Conservation (phyloP, 1,140 invertebrate species). For the Calosoma granatense region DNA sequence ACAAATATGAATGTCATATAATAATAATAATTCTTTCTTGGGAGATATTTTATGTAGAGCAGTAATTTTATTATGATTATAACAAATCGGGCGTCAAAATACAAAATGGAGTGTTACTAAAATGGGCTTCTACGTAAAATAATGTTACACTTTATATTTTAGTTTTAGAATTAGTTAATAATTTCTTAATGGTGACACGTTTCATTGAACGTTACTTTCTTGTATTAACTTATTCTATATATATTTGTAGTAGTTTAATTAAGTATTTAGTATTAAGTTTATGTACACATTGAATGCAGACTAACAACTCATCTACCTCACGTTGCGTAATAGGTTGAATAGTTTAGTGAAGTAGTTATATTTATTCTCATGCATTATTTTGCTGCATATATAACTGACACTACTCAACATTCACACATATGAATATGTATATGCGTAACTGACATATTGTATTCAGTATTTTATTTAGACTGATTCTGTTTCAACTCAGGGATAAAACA, state of each 20-base stretch:
- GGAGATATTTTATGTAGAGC: slow-evolving; percentile 23
- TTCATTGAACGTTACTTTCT: not conserved
- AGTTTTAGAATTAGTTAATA: too few species aligned
- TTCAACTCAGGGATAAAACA: not conserved
- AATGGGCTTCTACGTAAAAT: slow-evolving; percentile 22
- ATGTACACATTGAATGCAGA: not conserved
- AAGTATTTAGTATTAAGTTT: not conserved
- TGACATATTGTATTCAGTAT: not conserved
- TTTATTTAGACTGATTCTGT: slow-evolving; percentile 7
- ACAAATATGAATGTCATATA: too few species aligned
- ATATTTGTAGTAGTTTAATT: not conserved
- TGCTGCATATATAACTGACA: too few species aligned
- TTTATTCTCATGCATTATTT: not conserved
- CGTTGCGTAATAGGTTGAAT: not conserved
- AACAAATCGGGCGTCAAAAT: slow-evolving; percentile 22
- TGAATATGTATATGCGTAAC: not conserved
- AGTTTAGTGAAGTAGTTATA: not conserved
- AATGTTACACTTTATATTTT: not conserved
- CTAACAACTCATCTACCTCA: not conserved
- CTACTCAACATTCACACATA: too few species aligned
- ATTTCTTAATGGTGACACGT: too few species aligned
- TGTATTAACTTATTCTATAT: not conserved
- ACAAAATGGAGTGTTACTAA: slow-evolving; percentile 17
- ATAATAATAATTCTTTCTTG: slow-evolving; percentile 16
- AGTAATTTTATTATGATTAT: slow-evolving; percentile 14